These are phyloP conservation scores for Corythoichthys haematopterus DNA, from an alignment of 2,113 vertebrate species.

Conservation along the genomic window DNA sequence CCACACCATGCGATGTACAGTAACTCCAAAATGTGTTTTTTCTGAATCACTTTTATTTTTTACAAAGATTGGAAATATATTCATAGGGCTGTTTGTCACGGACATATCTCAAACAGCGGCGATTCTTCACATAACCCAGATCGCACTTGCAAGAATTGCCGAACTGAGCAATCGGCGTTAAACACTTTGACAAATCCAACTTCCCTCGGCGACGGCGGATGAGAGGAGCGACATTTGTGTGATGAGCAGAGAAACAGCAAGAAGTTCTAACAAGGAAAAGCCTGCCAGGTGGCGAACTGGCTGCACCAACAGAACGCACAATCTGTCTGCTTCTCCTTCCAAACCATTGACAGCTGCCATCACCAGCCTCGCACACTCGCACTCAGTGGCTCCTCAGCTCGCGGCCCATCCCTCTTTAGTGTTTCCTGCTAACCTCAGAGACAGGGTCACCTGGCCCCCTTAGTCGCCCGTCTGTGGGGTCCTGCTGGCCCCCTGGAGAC, in stretches of 20 bases:
- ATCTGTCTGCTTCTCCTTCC: conserved; percentile 83
- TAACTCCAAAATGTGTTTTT: not conserved
- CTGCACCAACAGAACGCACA: conserved; percentile 82
- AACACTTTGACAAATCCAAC: conserved; percentile 69
- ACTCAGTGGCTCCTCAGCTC: conserved; percentile 72
- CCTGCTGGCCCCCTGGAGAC: conserved; percentile 72
- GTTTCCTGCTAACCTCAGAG: conserved; percentile 71
- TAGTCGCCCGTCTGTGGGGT: conserved; percentile 69
- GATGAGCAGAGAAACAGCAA: conserved; percentile 78
- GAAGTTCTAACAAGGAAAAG: conserved; percentile 83
- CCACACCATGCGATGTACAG: not conserved
- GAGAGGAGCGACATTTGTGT: conserved; percentile 73
- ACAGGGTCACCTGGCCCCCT: conserved; percentile 72
- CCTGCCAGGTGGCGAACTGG: conserved; percentile 83
- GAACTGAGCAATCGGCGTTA: conserved; percentile 57
- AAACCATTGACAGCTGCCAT: conserved; percentile 82
- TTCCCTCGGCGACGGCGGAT: conserved; percentile 65
- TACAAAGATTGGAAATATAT: not conserved
- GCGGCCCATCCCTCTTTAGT: conserved; percentile 71
- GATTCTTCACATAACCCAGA: conserved; percentile 9
- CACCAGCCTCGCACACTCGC: conserved; percentile 78
- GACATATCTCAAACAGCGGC: not conserved
- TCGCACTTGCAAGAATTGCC: conserved; percentile 46
- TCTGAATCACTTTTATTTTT: not conserved
- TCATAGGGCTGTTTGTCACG: not conserved